phyloP scores from a whole-genome alignment of 2,113 vertebrate species.

The Pongo pygmaeus region DNA sequence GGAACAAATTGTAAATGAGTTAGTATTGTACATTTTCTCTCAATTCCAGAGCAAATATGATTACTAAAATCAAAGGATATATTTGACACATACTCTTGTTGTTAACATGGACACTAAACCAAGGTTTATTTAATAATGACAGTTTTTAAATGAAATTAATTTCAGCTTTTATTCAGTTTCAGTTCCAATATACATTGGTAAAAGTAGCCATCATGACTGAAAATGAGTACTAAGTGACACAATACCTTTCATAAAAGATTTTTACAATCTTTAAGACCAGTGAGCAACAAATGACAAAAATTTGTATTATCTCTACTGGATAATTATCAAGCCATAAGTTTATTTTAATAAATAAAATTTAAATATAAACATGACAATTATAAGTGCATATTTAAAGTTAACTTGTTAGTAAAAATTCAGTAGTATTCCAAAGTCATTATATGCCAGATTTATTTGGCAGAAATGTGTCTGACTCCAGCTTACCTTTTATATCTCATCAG shows the following conservation, averaged over 20 bases:
- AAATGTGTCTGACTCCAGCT: background rate
- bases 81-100: background rate
- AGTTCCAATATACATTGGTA: background rate
- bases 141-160: constrained; percentile 47
- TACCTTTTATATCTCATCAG: background rate
- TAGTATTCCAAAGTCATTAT: background rate
- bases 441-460: background rate
- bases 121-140: background rate
- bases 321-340: background rate
- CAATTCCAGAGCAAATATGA: background rate
- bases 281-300: background rate
- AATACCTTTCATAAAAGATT: background rate
- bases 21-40: background rate
- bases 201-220: background rate
- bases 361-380: background rate
- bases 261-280: background rate
- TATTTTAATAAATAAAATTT: background rate
- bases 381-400: background rate
- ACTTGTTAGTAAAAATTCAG: background rate
- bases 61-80: constrained; percentile 31
- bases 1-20: background rate
- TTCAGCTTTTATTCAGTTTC: constrained; percentile 28
- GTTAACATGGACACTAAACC: constrained; percentile 28
- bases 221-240: background rate
- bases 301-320: background rate